These are phyloP conservation scores for Tragelaphus scriptus DNA, from an alignment of 2,113 vertebrate genomes.

Conservation along the genomic window DNA sequence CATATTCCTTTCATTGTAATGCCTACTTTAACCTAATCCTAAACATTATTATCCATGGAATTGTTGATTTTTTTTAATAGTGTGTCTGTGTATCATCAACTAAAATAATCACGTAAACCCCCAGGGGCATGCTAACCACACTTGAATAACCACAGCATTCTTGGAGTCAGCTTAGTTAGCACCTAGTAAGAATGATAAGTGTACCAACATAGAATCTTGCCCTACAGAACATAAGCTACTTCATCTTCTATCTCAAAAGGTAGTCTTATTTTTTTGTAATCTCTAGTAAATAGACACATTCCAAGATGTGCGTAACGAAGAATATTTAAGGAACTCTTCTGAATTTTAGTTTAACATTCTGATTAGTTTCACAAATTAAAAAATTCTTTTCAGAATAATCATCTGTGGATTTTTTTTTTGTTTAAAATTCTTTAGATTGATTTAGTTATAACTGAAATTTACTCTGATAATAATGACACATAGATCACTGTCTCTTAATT, in stretches of 20 bases:
- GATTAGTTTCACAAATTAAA: neutral
- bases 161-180: neutral
- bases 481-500: neutral
- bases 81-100: neutral
- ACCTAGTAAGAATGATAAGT: neutral
- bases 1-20: neutral
- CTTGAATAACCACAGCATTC: neutral
- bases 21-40: neutral
- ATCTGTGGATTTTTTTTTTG: neutral
- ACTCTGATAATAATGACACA: neutral
- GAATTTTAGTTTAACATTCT: conserved; percentile 18
- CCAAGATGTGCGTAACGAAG: neutral
- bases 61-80: neutral
- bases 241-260: neutral
- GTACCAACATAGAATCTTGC: neutral
- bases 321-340: neutral
- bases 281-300: neutral
- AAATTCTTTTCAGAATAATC: neutral
- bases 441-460: neutral
- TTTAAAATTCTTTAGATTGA: neutral
- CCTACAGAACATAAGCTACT: neutral
- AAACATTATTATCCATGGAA: neutral
- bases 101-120: neutral
- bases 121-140: neutral
- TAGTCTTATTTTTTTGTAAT: neutral